Percentiles rank a stretch among this genome's conserved stretches.
phyloP scores from a whole-genome alignment of 2,113 vertebrate genomes.

The Pseudopipra pipra region DNA sequence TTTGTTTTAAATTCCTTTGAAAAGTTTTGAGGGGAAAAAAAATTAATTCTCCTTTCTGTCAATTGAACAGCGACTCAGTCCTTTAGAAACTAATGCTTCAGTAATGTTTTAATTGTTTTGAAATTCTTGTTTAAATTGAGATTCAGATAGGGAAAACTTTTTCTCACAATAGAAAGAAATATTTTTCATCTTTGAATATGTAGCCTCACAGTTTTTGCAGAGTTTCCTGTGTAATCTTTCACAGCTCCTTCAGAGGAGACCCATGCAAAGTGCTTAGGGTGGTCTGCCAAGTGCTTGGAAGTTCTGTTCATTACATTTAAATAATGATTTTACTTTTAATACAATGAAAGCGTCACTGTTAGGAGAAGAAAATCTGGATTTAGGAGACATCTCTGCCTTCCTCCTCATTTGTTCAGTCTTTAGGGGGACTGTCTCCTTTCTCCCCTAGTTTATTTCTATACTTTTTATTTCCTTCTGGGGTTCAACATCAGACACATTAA shows the following conservation, averaged over 20 bases:
- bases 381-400: neutral
- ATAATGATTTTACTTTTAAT: neutral
- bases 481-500: neutral
- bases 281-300: neutral
- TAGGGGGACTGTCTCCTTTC: too few species aligned
- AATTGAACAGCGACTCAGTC: neutral
- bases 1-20: neutral
- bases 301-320: neutral
- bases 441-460: accelerated
- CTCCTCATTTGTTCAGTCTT: neutral
- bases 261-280: neutral
- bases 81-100: neutral
- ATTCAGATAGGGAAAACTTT: neutral
- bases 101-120: neutral
- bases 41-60: neutral
- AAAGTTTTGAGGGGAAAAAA: neutral
- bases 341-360: neutral
- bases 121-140: neutral
- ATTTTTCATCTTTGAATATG: neutral
- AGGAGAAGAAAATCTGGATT: neutral
- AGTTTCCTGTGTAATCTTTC: neutral
- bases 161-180: neutral
- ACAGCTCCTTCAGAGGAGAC: neutral
- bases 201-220: neutral
- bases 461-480: neutral